phyloP scores from a whole-genome alignment of 2,888 invertebrate genomes.

The Epirrhoe alternata region DNA sequence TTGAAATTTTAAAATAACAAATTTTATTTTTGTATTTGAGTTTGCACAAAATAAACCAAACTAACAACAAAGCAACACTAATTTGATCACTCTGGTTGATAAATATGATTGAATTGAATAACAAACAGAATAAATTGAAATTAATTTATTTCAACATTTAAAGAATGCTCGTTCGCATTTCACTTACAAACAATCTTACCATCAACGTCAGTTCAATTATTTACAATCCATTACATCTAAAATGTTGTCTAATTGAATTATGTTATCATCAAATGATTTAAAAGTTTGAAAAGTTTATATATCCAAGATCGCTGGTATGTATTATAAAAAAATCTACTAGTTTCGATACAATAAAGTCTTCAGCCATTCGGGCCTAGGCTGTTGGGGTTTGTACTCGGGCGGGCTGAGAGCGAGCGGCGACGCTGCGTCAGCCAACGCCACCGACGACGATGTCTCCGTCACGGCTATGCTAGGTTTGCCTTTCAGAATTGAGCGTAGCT shows the following conservation, averaged over 20 bases:
- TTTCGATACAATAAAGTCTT: slow-evolving; percentile 78
- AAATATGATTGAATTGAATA: slow-evolving; percentile 6
- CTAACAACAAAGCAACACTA: neutral
- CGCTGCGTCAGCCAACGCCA: slow-evolving; percentile 72
- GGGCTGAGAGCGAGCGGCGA: slow-evolving; percentile 75
- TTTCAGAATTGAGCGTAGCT: slow-evolving; percentile 83
- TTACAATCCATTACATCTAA: slow-evolving; percentile 58
- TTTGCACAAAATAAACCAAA: neutral
- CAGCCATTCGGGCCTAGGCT: slow-evolving; percentile 76
- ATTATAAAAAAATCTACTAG: slow-evolving; percentile 55
- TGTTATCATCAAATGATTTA: slow-evolving; percentile 52
- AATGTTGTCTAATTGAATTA: slow-evolving; percentile 43
- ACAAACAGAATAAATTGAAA: slow-evolving; percentile 51
- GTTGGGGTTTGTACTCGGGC: slow-evolving; percentile 74
- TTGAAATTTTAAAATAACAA: neutral
- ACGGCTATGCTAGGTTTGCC: slow-evolving; percentile 83
- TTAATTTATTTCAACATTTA: slow-evolving; percentile 79
- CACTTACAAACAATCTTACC: slow-evolving; percentile 74
- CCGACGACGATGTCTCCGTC: slow-evolving; percentile 78
- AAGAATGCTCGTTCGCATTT: slow-evolving; percentile 70
- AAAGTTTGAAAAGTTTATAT: slow-evolving; percentile 43
- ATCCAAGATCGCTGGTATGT: slow-evolving; percentile 26
- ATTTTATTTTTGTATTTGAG: neutral
- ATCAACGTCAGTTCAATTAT: slow-evolving; percentile 74
- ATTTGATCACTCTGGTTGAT: too few species aligned